phyloP scores from a whole-genome alignment of 2,888 invertebrate genomes.

The Nipponacmea schrenckii region DNA sequence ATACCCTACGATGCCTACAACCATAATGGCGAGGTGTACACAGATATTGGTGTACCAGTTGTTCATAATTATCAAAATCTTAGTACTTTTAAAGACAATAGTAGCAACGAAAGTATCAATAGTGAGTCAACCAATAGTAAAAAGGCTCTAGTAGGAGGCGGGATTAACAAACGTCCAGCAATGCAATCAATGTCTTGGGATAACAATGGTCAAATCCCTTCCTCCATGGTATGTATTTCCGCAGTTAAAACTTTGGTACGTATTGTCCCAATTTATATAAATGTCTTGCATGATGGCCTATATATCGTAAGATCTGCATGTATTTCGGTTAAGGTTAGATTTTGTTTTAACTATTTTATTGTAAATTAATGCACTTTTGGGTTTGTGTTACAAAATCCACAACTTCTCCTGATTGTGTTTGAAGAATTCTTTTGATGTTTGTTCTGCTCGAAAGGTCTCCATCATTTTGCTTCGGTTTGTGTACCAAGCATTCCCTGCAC shows the following conservation, averaged over 20 bases:
- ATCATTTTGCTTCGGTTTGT: background rate
- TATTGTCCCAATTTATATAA: background rate
- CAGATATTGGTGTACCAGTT: conserved; percentile 30
- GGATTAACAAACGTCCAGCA: conserved; percentile 19
- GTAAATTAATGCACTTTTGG: too few relatives aligned
- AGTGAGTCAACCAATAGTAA: conserved; percentile 47
- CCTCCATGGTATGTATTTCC: conserved; percentile 29
- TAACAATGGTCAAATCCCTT: conserved; percentile 39
- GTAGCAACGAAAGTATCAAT: conserved; percentile 41
- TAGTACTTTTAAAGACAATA: conserved; percentile 40
- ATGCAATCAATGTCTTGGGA: conserved; percentile 40
- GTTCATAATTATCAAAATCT: conserved; percentile 21
- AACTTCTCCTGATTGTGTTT: too few relatives aligned
- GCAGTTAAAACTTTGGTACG: conserved; percentile 6
- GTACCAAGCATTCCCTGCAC: too few relatives aligned
- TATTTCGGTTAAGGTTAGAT: background rate
- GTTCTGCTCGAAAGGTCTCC: too few relatives aligned
- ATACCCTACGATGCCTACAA: conserved; percentile 37
- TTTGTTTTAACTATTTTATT: background rate
- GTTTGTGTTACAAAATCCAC: too few relatives aligned
- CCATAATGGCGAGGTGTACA: background rate
- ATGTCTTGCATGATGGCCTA: background rate
- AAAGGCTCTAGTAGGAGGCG: conserved; percentile 26
- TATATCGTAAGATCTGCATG: background rate
- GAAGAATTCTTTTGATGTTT: too few relatives aligned